These are phyloP conservation scores for Hemicordylus capensis DNA, from an alignment of 2,113 vertebrate species.

Conservation along the genomic window DNA sequence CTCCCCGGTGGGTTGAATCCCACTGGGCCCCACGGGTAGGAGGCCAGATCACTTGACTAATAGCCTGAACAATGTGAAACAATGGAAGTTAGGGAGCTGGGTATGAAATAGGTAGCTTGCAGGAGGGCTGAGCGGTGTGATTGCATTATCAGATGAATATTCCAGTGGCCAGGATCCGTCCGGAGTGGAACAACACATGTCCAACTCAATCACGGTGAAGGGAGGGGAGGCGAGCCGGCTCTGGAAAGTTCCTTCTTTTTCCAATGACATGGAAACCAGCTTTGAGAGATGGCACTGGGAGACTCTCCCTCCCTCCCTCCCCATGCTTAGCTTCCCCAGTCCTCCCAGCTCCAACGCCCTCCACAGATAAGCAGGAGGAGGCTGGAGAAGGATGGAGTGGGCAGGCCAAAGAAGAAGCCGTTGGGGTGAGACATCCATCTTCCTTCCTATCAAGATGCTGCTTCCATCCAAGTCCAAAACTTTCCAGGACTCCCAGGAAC, in stretches of 20 bases:
- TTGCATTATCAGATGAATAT: slow-evolving; percentile 65
- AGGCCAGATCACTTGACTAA: slow-evolving; percentile 65
- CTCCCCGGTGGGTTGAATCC: neutral
- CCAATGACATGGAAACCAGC: neutral
- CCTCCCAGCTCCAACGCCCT: neutral
- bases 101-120: slow-evolving; percentile 29
- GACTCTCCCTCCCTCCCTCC: neutral
- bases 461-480: slow-evolving; percentile 55
- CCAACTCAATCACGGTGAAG: slow-evolving; percentile 45
- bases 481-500: slow-evolving; percentile 41
- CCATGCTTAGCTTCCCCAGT: too few relatives aligned
- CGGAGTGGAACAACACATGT: slow-evolving; percentile 52
- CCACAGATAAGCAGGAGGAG: neutral
- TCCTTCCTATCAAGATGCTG: slow-evolving; percentile 58
- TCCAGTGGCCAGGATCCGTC: slow-evolving; percentile 53
- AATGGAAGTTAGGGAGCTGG: slow-evolving; percentile 59
- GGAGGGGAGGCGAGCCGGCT: rapidly evolving
- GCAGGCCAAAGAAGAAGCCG: neutral
- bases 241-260: slow-evolving; percentile 22
- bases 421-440: slow-evolving; percentile 27
- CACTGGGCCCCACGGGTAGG: slow-evolving; percentile 53
- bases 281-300: neutral
- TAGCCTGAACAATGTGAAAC: slow-evolving; percentile 63
- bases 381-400: neutral
- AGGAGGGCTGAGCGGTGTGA: slow-evolving; percentile 33